These are phyloP conservation scores for Troilus luridus DNA, from an alignment of 2,888 invertebrate species.

Conservation along the genomic window DNA sequence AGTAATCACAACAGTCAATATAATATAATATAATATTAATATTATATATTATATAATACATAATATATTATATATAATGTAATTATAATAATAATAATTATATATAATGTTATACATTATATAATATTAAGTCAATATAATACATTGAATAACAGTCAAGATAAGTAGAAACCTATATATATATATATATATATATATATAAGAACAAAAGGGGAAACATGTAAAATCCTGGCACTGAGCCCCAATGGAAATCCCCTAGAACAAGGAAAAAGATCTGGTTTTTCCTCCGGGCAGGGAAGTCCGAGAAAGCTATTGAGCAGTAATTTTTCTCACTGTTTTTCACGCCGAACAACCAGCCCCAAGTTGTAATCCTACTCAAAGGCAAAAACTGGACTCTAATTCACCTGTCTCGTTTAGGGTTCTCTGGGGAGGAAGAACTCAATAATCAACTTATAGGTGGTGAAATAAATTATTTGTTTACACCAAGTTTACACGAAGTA, in stretches of 20 bases:
- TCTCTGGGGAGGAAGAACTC: background rate
- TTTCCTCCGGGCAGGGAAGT: background rate
- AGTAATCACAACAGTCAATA: too few relatives aligned
- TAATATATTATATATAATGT: too few relatives aligned
- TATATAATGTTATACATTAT: too few relatives aligned
- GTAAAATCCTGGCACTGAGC: background rate
- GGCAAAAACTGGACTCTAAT: conserved; percentile 16
- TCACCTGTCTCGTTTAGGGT: background rate
- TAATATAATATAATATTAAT: too few relatives aligned
- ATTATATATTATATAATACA: too few relatives aligned
- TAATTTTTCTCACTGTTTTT: conserved; percentile 37
- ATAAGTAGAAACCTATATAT: too few relatives aligned
- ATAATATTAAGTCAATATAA: too few relatives aligned
- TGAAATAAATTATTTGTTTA: background rate
- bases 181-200: background rate
- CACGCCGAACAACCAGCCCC: background rate
- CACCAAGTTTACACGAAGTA: background rate
- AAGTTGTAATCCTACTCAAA: conserved; percentile 23
- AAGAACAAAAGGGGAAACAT: background rate
- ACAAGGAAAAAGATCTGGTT: background rate
- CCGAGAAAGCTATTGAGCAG: conserved; percentile 14
- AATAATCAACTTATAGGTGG: background rate
- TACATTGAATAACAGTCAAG: too few relatives aligned
- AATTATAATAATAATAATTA: too few relatives aligned
- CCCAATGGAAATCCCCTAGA: background rate